A percentile compares a stretch with the other conserved stretches of the same genome.
Conservation (phyloP, 2,797 vertebrate species). For the Allobates femoralis region DNA sequence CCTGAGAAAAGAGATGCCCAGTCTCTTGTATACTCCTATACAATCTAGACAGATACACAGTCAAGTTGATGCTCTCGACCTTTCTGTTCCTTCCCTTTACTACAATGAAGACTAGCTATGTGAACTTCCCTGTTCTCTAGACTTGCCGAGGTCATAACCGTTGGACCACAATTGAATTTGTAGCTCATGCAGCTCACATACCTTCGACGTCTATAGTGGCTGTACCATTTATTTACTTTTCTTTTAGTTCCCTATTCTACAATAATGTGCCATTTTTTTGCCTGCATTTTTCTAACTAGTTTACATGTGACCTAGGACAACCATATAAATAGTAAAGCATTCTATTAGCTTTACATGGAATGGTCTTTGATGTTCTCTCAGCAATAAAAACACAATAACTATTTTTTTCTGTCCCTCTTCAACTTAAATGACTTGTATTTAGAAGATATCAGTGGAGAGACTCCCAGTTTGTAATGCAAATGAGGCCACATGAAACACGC, state of each 20-base stretch:
- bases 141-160: no score
- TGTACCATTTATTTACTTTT: no score
- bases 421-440: not conserved
- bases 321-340: not conserved
- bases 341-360: not conserved
- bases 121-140: no score
- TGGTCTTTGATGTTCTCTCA: not conserved
- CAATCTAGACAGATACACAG: no score
- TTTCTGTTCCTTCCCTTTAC: no score
- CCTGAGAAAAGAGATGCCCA: no score
- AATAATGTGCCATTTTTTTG: not conserved
- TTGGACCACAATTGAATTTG: not conserved
- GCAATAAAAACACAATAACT: not conserved
- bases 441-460: not conserved
- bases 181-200: not conserved
- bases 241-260: not conserved
- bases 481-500: slow-evolving; percentile 16
- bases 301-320: not conserved
- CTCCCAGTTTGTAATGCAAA: slow-evolving; percentile 29
- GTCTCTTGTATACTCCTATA: no score
- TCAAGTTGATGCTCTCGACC: no score
- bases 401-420: not conserved
- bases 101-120: no score
- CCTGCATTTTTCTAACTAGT: not conserved
- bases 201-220: not conserved